Percentiles rank a stretch among this genome's conserved stretches.
These are phyloP conservation scores for Archocentrus centrarchus DNA, from an alignment of 2,113 vertebrate species.

Conservation along the genomic window DNA sequence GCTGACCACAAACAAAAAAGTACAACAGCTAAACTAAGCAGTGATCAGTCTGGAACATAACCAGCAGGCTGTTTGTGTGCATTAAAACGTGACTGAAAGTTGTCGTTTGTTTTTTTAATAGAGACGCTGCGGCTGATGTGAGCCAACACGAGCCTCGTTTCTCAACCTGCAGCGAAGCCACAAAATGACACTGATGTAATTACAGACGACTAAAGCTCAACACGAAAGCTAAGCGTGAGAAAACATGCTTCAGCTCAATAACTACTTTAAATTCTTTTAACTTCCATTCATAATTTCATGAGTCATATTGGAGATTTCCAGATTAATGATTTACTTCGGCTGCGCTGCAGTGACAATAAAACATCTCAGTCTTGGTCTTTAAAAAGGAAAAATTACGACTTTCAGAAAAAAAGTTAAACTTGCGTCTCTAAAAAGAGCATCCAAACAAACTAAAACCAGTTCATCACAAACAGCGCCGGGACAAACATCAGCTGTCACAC, in stretches of 20 bases:
- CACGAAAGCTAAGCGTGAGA: not conserved
- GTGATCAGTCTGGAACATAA: accelerated
- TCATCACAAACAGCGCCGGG: not conserved
- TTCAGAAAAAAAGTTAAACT: no score
- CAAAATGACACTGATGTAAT: not conserved
- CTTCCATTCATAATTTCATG: not conserved
- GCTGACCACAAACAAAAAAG: not conserved
- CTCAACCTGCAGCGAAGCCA: not conserved
- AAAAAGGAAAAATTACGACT: not conserved
- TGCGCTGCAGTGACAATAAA: not conserved
- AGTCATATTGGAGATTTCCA: not conserved
- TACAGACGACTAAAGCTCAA: not conserved
- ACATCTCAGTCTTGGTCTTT: accelerated
- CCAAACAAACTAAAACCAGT: not conserved
- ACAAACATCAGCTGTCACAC: not conserved
- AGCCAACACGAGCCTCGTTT: not conserved
- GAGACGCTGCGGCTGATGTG: not conserved
- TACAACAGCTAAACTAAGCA: not conserved
- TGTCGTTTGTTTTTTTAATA: not conserved
- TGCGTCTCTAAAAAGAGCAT: no score
- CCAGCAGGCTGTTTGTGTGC: not conserved
- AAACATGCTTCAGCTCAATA: no score
- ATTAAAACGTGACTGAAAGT: not conserved
- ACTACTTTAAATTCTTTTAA: not conserved
- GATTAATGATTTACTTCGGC: not conserved